These are phyloP conservation scores for Cryptoprocta ferox DNA, from an alignment of 2,797 vertebrate species.

Conservation along the genomic window DNA sequence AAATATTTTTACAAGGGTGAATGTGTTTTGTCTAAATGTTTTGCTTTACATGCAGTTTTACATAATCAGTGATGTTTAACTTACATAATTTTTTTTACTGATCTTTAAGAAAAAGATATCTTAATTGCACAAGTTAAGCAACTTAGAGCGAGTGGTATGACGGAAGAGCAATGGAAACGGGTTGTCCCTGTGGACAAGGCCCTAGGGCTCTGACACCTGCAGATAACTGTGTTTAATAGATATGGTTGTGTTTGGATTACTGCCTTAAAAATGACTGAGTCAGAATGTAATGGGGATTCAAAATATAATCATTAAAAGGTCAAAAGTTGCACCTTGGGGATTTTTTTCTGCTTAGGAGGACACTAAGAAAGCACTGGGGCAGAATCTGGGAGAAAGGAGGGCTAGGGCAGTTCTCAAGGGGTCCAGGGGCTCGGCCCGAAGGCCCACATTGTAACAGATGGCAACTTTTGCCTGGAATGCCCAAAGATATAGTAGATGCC, in stretches of 20 bases:
- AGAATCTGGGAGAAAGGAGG: not conserved
- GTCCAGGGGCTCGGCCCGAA: not conserved
- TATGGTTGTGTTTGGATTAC: conserved; percentile 49
- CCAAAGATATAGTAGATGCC: not conserved
- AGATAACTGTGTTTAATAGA: conserved; percentile 60
- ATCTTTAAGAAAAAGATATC: not conserved
- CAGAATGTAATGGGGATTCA: not conserved
- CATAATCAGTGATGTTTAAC: not conserved
- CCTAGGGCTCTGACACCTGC: conserved; percentile 45
- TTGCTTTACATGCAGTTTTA: not conserved
- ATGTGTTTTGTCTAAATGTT: not conserved
- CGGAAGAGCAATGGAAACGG: not conserved
- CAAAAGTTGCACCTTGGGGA: not conserved
- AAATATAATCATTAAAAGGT: not conserved
- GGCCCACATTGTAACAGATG: not conserved
- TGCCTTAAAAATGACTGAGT: conserved; percentile 52
- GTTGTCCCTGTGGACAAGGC: not conserved
- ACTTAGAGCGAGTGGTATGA: not conserved
- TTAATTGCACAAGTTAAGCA: not conserved
- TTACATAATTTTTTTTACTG: conserved; percentile 5
- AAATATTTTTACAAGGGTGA: not conserved
- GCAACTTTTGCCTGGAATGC: not conserved
- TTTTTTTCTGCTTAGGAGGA: not conserved
- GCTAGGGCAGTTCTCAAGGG: not conserved
- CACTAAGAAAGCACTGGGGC: not conserved